phyloP scores from a whole-genome alignment of 2,888 invertebrate genomes.

The Synanthedon vespiformis region DNA sequence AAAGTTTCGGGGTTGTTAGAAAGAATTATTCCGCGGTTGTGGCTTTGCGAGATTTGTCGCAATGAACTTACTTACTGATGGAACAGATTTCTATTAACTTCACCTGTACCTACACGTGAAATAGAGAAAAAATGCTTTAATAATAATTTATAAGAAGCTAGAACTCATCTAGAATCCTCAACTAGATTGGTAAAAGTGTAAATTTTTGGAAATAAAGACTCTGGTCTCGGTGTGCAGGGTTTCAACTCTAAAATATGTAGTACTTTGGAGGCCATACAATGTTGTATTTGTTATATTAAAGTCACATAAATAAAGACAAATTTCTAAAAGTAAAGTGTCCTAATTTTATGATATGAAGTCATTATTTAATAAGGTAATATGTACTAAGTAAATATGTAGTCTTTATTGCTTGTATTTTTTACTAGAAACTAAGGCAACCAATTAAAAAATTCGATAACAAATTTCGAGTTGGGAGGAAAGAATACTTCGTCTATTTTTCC shows the following conservation, averaged over 20 bases:
- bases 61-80: background rate
- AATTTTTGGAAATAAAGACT: too few relatives aligned
- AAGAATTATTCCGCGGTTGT: background rate
- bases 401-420: background rate
- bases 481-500: constrained; percentile 22
- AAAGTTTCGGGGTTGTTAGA: background rate
- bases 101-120: background rate
- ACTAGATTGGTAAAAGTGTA: too few relatives aligned
- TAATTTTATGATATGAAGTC: background rate
- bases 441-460: background rate
- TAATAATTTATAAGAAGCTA: too few relatives aligned
- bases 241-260: too few relatives aligned
- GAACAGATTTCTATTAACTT: background rate
- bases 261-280: too few relatives aligned
- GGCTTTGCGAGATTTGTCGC: background rate
- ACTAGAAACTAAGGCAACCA: background rate
- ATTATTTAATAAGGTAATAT: background rate
- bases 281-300: too few relatives aligned
- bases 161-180: too few relatives aligned
- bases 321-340: background rate
- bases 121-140: background rate
- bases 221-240: too few relatives aligned
- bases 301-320: background rate
- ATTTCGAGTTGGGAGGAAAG: background rate
- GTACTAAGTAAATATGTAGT: too few relatives aligned